Percentiles rank a stretch among this genome's conserved stretches.
phyloP scores from a whole-genome alignment of 2,888 invertebrate species.

The Tineola bisselliella region DNA sequence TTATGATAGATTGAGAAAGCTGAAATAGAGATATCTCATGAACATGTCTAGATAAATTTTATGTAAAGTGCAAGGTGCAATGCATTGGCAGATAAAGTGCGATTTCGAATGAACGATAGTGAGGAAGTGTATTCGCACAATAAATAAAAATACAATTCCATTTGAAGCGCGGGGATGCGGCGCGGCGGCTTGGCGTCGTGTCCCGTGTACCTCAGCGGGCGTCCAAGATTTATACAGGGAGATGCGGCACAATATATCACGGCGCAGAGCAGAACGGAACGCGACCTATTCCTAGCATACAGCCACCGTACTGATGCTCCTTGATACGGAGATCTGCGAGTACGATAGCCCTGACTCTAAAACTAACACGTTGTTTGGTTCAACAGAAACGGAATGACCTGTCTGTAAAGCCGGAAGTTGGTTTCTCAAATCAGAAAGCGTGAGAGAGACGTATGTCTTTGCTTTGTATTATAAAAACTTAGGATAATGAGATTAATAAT shows the following conservation, averaged over 20 bases:
- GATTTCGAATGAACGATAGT: slow-evolving; percentile 62
- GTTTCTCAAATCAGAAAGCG: background rate
- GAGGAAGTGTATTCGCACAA: slow-evolving; percentile 40
- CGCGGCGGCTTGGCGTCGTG: slow-evolving; percentile 32
- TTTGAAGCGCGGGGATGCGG: slow-evolving; percentile 60
- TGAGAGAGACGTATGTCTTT: background rate
- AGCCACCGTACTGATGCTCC: slow-evolving; percentile 56
- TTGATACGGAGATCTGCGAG: slow-evolving; percentile 53
- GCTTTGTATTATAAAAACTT: background rate
- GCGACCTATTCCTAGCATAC: slow-evolving; percentile 60
- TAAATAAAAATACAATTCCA: slow-evolving; percentile 69
- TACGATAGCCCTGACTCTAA: slow-evolving; percentile 40
- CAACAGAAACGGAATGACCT: background rate
- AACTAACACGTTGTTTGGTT: slow-evolving; percentile 31
- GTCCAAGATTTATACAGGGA: slow-evolving; percentile 65
- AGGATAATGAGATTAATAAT: too few relatives aligned
- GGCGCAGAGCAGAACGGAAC: slow-evolving; percentile 36
- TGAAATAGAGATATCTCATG: background rate
- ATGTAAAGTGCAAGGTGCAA: slow-evolving; percentile 9
- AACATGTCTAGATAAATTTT: background rate
- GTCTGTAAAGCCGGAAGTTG: background rate
- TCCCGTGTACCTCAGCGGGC: slow-evolving; percentile 68
- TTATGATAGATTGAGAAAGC: background rate
- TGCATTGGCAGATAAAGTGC: slow-evolving; percentile 55
- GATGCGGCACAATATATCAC: slow-evolving; percentile 67